Evolutionary conservation across 2,113 vertebrate genomes (phyloP), one percentile per base, ranked within the genome.

Genomic region (Thalassoma bifasciatum): DNA sequence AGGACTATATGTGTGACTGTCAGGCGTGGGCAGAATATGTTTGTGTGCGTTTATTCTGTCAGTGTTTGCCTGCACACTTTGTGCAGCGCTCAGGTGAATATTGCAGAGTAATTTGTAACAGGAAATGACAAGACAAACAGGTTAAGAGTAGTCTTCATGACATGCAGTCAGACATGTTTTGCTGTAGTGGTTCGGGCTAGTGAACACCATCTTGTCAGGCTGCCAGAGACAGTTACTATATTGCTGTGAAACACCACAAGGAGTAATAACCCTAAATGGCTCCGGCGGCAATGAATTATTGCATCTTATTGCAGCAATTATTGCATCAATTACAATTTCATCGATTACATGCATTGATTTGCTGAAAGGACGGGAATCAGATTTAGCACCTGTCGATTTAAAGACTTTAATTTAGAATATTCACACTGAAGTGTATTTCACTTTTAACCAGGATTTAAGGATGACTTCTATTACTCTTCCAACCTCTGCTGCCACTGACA

Each of bases 391-490:
- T 69, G 63, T 69, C 10, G 8, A 8, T 54, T 11, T n/a, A 9
- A 78, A 75, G 57, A 54, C 37, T 74, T 46, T 52, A 53, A 72
- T 73, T 54, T 40, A 42, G 63, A 85, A 44, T 61, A 66, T 63
- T 80, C 21, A 84, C 50, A 72, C 34, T 19, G 42, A 84, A 68
- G 68, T 77, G 37, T 65, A 5, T 19, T 47, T 36, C 17, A n/a
- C 67, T 11, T 22, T 68, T 71, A 67, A 51, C 37, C 60, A 30
- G 56, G 21, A 75, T 67, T 74, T 19, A 34, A 36, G 23, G 76
- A 61, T 66, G 66, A 57, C 49, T 54, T 22, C 34, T 12, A 38
- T 72, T 50, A 36, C 49, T 51, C 30, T 34, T 64, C 23, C 69
- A 56, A 17, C 62, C 51, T 23, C 42, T 63, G 44, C 4, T 19